Percentiles rank a stretch among this genome's conserved stretches.
Evolutionary conservation across 2,888 invertebrate species (phyloP).

Genomic region (Drosophila peninsularis): DNA sequence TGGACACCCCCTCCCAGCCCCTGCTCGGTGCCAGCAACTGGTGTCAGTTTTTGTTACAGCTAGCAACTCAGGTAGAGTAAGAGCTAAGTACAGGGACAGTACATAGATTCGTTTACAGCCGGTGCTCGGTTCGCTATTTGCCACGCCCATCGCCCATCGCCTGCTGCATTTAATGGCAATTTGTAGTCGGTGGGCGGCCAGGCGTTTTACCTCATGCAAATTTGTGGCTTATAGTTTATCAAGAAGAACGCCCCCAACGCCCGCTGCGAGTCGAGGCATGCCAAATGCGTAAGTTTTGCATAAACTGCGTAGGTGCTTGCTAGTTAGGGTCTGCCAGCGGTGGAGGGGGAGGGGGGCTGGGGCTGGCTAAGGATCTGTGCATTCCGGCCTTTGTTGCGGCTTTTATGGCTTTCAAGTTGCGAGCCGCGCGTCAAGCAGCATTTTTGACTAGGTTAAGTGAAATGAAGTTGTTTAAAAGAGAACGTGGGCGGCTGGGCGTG

Average conservation of each 20-base stretch:
- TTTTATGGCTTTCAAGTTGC: constrained; percentile 63
- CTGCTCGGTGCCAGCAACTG: constrained; percentile 54
- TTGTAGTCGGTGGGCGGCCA: constrained; percentile 70
- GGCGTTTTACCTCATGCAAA: constrained; percentile 64
- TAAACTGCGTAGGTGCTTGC: constrained; percentile 63
- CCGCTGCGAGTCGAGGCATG: constrained; percentile 24
- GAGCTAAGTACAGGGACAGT: constrained; percentile 44
- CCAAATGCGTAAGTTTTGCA: constrained; percentile 75
- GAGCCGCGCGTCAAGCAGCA: constrained; percentile 48
- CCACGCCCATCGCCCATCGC: constrained; percentile 46
- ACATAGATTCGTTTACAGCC: constrained; percentile 51
- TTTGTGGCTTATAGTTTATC: constrained; percentile 80
- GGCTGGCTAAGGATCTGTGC: neutral
- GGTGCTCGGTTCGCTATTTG: constrained; percentile 5
- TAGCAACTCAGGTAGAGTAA: constrained; percentile 54
- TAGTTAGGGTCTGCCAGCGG: constrained; percentile 2
- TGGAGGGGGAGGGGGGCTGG: neutral
- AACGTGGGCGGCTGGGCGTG: neutral
- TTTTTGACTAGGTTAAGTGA: constrained; percentile 46
- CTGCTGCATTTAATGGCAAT: constrained; percentile 78
- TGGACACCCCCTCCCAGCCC: neutral
- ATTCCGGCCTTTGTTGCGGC: constrained; percentile 60
- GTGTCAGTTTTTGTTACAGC: constrained; percentile 76
- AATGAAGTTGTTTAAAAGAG: constrained; percentile 46
- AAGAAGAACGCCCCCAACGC: constrained; percentile 45